phyloP scores from a whole-genome alignment of 1,140 invertebrate genomes.

The Drosophila novamexicana region DNA sequence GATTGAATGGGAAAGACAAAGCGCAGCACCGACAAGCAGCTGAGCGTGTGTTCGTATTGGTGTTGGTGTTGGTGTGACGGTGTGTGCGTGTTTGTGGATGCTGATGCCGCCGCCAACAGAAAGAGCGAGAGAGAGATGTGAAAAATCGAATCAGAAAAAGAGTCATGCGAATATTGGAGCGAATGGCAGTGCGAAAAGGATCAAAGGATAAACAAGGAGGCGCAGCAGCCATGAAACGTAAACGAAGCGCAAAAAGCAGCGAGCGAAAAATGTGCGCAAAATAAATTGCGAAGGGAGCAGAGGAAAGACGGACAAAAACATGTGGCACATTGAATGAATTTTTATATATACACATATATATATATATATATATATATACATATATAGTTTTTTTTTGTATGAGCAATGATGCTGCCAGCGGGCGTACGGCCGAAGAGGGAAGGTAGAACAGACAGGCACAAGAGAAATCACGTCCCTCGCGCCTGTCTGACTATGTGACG shows the following conservation, averaged over 20 bases:
- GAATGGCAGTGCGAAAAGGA: slow-evolving; percentile 62
- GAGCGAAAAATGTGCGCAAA: slow-evolving; percentile 58
- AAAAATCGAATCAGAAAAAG: slow-evolving; percentile 80
- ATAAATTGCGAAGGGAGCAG: slow-evolving; percentile 49
- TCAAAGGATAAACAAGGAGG: slow-evolving; percentile 68
- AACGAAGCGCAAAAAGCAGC: slow-evolving; percentile 42
- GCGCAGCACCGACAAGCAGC: slow-evolving; percentile 34
- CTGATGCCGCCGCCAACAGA: slow-evolving; percentile 29
- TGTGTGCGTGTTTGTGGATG: slow-evolving; percentile 30
- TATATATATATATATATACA: slow-evolving; percentile 49
- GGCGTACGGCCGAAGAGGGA: slow-evolving; percentile 19
- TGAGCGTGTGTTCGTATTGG: slow-evolving; percentile 35
- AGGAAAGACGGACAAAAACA: slow-evolving; percentile 34
- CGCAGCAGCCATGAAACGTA: slow-evolving; percentile 37
- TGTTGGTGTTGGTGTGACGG: slow-evolving; percentile 19
- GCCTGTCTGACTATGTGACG: slow-evolving; percentile 47
- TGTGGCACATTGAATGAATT: slow-evolving; percentile 52
- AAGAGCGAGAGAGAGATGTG: slow-evolving; percentile 53
- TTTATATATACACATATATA: slow-evolving; percentile 6
- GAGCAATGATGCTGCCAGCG: slow-evolving; percentile 49
- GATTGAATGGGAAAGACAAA: slow-evolving; percentile 49
- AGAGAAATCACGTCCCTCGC: slow-evolving; percentile 78
- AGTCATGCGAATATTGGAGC: slow-evolving; percentile 38
- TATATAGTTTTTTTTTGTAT: slow-evolving; percentile 20
- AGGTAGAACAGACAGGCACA: slow-evolving; percentile 59